Conservation (phyloP, 2,888 invertebrate species). For the Heteropelma amictum region DNA sequence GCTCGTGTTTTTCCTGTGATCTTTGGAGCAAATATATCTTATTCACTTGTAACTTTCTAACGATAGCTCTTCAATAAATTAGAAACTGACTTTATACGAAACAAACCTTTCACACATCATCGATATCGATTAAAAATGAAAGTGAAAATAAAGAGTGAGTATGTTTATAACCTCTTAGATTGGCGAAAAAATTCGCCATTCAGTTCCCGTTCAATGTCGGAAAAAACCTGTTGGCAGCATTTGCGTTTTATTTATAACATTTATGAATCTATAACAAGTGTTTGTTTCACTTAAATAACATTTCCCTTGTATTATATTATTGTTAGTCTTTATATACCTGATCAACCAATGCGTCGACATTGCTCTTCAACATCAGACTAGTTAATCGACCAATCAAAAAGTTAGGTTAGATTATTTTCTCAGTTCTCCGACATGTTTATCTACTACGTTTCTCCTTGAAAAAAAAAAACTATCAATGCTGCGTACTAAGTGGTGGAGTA, state of each 20-base stretch:
- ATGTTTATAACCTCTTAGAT: slow-evolving; percentile 5
- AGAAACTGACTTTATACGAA: neutral
- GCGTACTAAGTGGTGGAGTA: too few relatives aligned
- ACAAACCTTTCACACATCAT: neutral
- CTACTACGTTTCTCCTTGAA: neutral
- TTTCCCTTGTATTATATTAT: too few relatives aligned
- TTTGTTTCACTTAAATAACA: too few relatives aligned
- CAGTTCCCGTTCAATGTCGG: neutral
- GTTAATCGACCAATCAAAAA: neutral
- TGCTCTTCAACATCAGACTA: too few relatives aligned
- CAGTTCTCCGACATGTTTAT: neutral
- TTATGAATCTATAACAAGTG: too few relatives aligned
- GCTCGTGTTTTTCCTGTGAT: neutral
- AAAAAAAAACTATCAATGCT: too few relatives aligned
- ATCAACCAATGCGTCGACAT: too few relatives aligned
- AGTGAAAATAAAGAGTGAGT: slow-evolving; percentile 83
- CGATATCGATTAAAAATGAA: slow-evolving; percentile 79
- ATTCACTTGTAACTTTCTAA: neutral
- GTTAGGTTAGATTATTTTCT: neutral
- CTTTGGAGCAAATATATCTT: neutral
- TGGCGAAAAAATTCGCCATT: neutral
- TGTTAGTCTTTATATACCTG: too few relatives aligned
- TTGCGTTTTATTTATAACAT: too few relatives aligned
- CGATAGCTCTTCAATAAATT: neutral
- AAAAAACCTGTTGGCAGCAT: too few relatives aligned